A percentile compares a stretch with the other conserved stretches of the same genome.
These are phyloP conservation scores for Pelochelys cantorii DNA, from an alignment of 2,797 vertebrate genomes.

Conservation along the genomic window DNA sequence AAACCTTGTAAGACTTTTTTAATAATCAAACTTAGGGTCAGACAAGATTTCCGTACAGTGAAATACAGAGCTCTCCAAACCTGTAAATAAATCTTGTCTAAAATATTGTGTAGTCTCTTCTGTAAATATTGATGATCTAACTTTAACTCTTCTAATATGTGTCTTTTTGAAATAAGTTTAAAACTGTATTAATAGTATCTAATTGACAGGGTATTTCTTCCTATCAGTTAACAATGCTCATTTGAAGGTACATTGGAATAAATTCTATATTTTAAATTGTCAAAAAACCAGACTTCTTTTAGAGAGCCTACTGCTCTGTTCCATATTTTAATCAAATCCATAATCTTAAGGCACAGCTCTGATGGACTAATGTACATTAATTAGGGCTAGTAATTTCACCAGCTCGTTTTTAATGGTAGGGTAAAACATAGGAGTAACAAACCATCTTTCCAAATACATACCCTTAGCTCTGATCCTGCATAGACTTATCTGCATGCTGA, in stretches of 20 bases:
- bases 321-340: background rate
- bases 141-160: background rate
- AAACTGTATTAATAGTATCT: background rate
- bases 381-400: constrained; percentile 12
- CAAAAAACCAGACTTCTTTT: background rate
- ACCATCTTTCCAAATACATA: constrained; percentile 2
- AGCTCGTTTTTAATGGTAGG: background rate
- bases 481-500: background rate
- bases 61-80: background rate
- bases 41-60: background rate
- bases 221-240: background rate
- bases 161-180: background rate
- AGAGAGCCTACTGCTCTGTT: constrained; percentile 15
- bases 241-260: constrained; percentile 25
- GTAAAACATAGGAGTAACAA: constrained; percentile 1
- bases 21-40: background rate
- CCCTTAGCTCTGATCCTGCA: constrained; percentile 1
- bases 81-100: background rate
- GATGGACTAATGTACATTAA: background rate
- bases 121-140: background rate
- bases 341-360: background rate
- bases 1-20: background rate
- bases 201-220: constrained; percentile 20
- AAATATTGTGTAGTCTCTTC: background rate
- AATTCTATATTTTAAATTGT: constrained; percentile 18